Evolutionary conservation across 2,888 invertebrate species (phyloP), one percentile per base, ranked within the genome.

Genomic region (Cephalotes varians): DNA sequence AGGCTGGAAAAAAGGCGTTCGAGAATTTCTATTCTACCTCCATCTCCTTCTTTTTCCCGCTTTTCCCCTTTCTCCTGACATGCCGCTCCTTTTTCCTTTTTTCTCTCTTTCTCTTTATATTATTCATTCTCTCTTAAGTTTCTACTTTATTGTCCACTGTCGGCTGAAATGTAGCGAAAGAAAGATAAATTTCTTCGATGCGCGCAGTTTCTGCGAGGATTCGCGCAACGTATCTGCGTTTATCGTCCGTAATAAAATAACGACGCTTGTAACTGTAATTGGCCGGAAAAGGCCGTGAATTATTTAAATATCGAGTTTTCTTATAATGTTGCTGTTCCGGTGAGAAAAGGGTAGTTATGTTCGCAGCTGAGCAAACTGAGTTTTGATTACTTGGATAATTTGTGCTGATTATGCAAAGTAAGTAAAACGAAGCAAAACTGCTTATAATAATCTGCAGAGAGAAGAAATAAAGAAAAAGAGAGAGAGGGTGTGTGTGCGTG

Each of bases 1-100:
- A 69, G 34, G 58, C 54, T 71, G 58, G 62, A 87, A 84, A 80
- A 82, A 71, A 67, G 62, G 34, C 40, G 64, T 71, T 31, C 49
- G 49, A 28, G 60, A 37, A 58, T 74, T 73, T 28, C 60, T 37
- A 44, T 54, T 71, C 60, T 56, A 40, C 37, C 47, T 12, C 15
- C 37, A 25, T 54, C 18, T 60, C 60, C 21, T 15, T 49, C 47
- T 34, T n/a, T 65, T 7, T 54, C n/a, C 44, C 31, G 10, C 34
- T 77, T 60, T 77, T 28, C 40, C 31, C 25, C 15, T 62, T 54
- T 71, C 37, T 51, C 34, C n/a, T 31, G 25, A 40, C 54, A 10
- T 62, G 9, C n/a, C 34, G 28, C 25, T 37, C 3, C 6, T 73
- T 25, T 64, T 44, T 51, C 0, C 25, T 18, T 47, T 9, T 2